Base-by-base conservation (phyloP, 2,797 vertebrate species). In the Enteromius paludinosus region DNA sequence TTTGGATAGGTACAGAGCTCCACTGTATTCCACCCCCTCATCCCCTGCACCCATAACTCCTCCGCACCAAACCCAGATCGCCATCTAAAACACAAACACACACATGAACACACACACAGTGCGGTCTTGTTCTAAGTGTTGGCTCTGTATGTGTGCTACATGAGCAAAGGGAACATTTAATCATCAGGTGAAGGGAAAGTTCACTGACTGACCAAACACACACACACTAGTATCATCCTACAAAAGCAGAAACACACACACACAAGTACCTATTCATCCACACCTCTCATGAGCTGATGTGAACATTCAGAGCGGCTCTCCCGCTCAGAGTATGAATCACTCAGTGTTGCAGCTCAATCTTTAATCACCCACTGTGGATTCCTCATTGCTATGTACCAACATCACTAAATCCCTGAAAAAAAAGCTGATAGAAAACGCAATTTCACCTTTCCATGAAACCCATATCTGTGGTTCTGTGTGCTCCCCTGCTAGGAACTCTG, bases 261-360 rank as follows among this genome's bases (percentile, higher is more conserved):
- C 62, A 82, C 23, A 82, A 82, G 81, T 38, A 56, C 47, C 81
- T 82, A 82, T 82, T 82, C 72, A 82, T 75, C 33, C 45, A 38
- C 65, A 56, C 49, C 64, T 66, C 71, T 75, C 61, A 65, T 59
- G 61, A 14, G 49, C 72, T 76, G 47, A 82, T 82, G 49, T 82
- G 61, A 75, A 69, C 81, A 68, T 73, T 81, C 6, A 74, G 23
- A 81, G 43, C 45, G 11, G n/a, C 15, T 74, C 70, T 65, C 15
- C 78, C n/a, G 49, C 23, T 79, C 45, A 73, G 43, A 73, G 54
- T 73, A 66, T 75, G 43, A 82, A 65, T 41, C 80, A 82, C 61
- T 82, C 68, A 72, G 71, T 75, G 45, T 54, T 75, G 59, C 61
- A 38, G 80, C 61, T 82, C 80, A 82, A 56, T 75, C 59, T 82